A percentile compares a stretch with the other conserved stretches of the same genome.
Conservation (phyloP, 2,113 vertebrate species). For the Dicentrarchus labrax region DNA sequence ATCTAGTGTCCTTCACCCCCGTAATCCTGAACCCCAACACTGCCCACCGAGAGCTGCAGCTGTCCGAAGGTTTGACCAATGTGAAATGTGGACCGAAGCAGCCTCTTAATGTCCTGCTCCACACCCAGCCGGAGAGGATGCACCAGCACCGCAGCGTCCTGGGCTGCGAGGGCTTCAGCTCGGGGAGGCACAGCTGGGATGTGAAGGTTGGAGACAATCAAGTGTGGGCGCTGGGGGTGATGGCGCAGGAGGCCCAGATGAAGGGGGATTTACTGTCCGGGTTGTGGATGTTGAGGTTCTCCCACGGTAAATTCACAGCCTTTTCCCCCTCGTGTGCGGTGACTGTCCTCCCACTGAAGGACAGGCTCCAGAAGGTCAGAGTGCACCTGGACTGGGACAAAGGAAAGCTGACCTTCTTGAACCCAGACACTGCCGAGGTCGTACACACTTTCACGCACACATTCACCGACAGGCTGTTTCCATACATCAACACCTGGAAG, state of each 20-base stretch:
- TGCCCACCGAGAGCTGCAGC: neutral
- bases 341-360: neutral
- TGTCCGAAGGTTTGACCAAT: constrained; percentile 5
- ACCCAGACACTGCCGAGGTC: neutral
- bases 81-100: neutral
- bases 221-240: constrained; percentile 20
- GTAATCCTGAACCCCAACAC: constrained; percentile 21
- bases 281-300: constrained; percentile 33
- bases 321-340: neutral
- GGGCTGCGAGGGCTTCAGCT: neutral
- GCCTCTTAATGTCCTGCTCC: neutral
- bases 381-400: constrained; percentile 22
- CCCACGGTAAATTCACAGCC: neutral
- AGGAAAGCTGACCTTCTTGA: neutral
- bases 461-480: constrained; percentile 6
- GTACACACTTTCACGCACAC: constrained; percentile 6
- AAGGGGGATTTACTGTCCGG: neutral
- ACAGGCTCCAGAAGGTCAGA: neutral
- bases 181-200: constrained; percentile 13
- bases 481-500: constrained; percentile 31
- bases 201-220: neutral
- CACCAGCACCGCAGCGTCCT: constrained; percentile 11
- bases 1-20: neutral
- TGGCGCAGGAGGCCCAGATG: neutral
- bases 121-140: constrained; percentile 8